Conservation (phyloP, 2,797 vertebrate species). For the Coregonus suidteri region DNA sequence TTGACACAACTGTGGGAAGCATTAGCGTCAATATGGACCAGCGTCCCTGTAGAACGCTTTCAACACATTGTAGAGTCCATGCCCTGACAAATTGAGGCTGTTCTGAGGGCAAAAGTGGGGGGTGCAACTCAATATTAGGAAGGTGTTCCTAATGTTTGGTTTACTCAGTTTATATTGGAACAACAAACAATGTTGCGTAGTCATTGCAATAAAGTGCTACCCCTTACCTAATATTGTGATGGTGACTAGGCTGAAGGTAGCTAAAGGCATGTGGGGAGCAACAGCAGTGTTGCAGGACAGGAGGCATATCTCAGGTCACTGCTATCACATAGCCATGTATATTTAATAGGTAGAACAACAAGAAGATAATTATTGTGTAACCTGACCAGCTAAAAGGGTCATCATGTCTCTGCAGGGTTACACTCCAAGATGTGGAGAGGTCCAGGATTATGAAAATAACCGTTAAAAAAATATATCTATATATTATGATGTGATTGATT, state of each 20-base stretch:
- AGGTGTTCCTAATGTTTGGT: background rate
- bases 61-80: too few relatives aligned
- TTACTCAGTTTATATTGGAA: background rate
- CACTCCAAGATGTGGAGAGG: too few relatives aligned
- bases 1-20: too few relatives aligned
- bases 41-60: too few relatives aligned
- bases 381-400: slow-evolving; percentile 37
- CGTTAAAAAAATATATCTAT: too few relatives aligned
- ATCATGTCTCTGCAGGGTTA: background rate
- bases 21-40: too few relatives aligned
- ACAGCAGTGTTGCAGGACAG: slow-evolving; percentile 26
- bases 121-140: too few relatives aligned
- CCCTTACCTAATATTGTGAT: background rate
- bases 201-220: background rate
- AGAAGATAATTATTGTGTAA: slow-evolving; percentile 48
- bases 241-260: slow-evolving; percentile 12
- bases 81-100: too few relatives aligned
- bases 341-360: slow-evolving; percentile 53
- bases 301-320: slow-evolving; percentile 60
- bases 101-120: too few relatives aligned
- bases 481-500: too few relatives aligned
- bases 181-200: background rate
- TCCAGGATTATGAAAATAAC: too few relatives aligned
- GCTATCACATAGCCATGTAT: slow-evolving; percentile 51
- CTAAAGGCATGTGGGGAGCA: slow-evolving; percentile 55